phyloP scores from a whole-genome alignment of 1,140 invertebrate species.

The Orius laevigatus region DNA sequence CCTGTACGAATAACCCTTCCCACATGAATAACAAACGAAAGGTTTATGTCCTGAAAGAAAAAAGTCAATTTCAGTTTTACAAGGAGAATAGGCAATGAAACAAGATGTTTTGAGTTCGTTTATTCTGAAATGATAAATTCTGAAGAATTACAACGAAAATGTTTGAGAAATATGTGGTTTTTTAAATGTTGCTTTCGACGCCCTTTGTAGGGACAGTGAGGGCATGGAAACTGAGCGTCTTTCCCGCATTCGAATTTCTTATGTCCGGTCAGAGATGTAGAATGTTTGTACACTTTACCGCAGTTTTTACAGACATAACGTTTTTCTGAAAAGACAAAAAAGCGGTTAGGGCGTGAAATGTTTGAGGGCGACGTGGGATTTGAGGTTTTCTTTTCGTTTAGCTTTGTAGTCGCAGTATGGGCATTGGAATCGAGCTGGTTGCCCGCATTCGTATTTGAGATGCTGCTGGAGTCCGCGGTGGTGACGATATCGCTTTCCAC shows the following conservation, averaged over 20 bases:
- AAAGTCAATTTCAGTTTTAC: too few relatives aligned
- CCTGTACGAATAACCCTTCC: conserved; percentile 32
- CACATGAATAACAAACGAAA: too few relatives aligned
- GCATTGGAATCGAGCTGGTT: conserved; percentile 37
- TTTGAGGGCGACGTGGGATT: conserved; percentile 25
- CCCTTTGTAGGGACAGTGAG: conserved; percentile 32
- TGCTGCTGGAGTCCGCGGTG: conserved; percentile 23
- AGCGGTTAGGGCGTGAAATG: conserved; percentile 2
- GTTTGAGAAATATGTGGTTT: conserved; percentile 16
- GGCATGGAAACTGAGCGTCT: conserved; percentile 34
- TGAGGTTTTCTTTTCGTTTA: conserved; percentile 31
- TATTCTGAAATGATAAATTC: too few relatives aligned
- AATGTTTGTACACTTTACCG: conserved; percentile 37
- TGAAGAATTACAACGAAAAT: conserved; percentile 1
- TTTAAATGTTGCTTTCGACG: conserved; percentile 28
- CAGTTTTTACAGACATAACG: conserved; percentile 23
- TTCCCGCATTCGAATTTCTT: conserved; percentile 45
- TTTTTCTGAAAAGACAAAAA: conserved; percentile 4
- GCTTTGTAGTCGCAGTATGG: conserved; percentile 32
- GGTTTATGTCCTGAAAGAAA: too few relatives aligned
- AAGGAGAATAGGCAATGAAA: too few relatives aligned
- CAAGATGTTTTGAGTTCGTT: too few relatives aligned
- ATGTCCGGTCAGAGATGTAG: conserved; percentile 41
- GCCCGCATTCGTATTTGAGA: conserved; percentile 41
- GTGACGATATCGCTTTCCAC: conserved; percentile 19